Percentiles rank a stretch among this genome's conserved stretches.
phyloP scores from a whole-genome alignment of 2,113 vertebrate species.

The Dasypus novemcinctus region DNA sequence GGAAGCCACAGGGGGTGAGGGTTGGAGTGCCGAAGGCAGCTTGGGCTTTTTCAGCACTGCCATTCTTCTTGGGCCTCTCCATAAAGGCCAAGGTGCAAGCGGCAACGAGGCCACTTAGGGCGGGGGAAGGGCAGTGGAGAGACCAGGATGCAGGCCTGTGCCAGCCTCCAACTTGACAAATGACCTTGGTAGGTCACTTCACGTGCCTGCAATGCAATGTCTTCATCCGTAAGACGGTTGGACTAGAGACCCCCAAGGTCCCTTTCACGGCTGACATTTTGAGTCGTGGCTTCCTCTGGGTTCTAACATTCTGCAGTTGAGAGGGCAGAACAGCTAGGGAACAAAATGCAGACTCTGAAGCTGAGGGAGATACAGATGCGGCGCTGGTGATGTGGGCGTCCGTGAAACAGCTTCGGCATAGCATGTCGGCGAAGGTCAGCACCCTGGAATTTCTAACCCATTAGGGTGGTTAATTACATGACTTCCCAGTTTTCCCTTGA shows the following conservation, averaged over 20 bases:
- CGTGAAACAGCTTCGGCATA: fast-evolving
- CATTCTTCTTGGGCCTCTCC: neutral
- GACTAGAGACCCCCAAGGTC: fast-evolving
- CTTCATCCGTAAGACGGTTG: no score
- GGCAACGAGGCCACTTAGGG: no score
- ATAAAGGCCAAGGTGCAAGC: fast-evolving
- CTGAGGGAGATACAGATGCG: fast-evolving
- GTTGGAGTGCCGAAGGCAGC: fast-evolving
- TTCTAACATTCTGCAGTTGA: neutral
- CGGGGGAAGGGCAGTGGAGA: no score
- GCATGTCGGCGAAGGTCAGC: fast-evolving
- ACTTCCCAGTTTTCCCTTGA: neutral
- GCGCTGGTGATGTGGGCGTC: fast-evolving
- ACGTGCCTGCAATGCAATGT: no score
- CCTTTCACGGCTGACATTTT: neutral
- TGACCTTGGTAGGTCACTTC: neutral
- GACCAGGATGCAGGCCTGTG: neutral
- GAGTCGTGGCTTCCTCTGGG: neutral
- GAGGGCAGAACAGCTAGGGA: neutral
- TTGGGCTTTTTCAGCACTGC: fast-evolving
- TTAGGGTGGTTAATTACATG: neutral
- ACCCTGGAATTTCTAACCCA: neutral
- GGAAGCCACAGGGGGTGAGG: no score
- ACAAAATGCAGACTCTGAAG: neutral
- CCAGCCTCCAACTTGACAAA: neutral